phyloP scores from a whole-genome alignment of 2,113 vertebrate species.

The Oncorhynchus keta region DNA sequence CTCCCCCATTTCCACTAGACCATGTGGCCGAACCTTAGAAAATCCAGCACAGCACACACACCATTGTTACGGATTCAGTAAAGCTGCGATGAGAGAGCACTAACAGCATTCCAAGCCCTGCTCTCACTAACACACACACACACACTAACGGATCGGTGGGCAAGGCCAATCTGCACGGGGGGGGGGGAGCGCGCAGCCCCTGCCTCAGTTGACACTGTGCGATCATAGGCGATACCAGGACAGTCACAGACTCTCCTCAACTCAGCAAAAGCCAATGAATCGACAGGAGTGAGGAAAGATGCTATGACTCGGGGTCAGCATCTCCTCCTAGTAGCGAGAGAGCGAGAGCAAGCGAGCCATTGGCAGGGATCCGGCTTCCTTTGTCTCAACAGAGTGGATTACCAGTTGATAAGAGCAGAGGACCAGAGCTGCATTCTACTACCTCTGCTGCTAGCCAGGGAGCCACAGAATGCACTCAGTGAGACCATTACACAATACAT shows the following conservation, averaged over 20 bases:
- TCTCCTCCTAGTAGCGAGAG: not conserved
- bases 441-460: not conserved
- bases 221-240: not conserved
- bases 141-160: not conserved
- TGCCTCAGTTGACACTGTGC: not conserved
- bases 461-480: not conserved
- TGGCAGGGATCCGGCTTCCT: not conserved
- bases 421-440: not conserved
- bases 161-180: not conserved
- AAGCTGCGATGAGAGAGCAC: not conserved
- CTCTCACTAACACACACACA: constrained; percentile 1
- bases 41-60: constrained; percentile 6
- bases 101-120: not conserved
- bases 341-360: no score
- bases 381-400: not conserved
- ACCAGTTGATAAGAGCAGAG: not conserved
- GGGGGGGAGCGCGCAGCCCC: not conserved
- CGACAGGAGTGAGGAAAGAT: not conserved
- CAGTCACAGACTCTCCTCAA: not conserved
- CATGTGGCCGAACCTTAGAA: constrained; percentile 24
- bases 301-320: not conserved
- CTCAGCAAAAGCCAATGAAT: not conserved
- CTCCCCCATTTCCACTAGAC: constrained; percentile 11
- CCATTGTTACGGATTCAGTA: not conserved
- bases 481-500: not conserved